phyloP scores from a whole-genome alignment of 2,888 invertebrate species.

The Balanococcus diminutus region DNA sequence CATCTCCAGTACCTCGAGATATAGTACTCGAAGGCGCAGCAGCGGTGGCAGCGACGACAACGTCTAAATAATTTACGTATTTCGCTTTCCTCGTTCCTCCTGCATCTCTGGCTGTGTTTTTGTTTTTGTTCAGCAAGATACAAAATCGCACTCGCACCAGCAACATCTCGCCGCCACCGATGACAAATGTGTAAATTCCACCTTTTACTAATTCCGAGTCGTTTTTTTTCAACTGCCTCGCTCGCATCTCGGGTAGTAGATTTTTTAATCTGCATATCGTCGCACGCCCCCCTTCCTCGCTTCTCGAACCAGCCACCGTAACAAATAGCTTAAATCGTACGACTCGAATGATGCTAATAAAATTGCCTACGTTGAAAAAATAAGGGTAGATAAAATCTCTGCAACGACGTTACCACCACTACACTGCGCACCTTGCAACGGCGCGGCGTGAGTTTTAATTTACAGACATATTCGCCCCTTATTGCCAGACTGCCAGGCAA shows the following conservation, averaged over 20 bases:
- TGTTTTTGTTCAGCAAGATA: too few species aligned
- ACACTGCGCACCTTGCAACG: not conserved
- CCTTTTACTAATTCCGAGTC: conserved; percentile 21
- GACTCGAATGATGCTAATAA: conserved; percentile 34
- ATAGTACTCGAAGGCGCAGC: not conserved
- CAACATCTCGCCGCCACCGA: not conserved
- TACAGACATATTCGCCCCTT: not conserved
- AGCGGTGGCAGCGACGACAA: not conserved
- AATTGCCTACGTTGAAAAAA: conserved; percentile 42
- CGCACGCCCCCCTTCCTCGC: not conserved
- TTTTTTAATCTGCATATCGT: conserved; percentile 34
- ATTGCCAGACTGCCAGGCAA: not conserved
- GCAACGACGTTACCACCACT: not conserved
- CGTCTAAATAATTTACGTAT: not conserved
- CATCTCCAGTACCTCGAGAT: not conserved
- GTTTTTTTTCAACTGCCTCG: not conserved
- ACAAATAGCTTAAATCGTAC: conserved; percentile 1
- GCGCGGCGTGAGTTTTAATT: not conserved
- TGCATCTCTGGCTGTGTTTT: not conserved
- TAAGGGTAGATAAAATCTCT: conserved; percentile 40
- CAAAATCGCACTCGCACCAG: not conserved
- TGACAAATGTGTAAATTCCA: conserved; percentile 36
- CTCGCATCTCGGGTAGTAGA: not conserved
- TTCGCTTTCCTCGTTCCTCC: not conserved
- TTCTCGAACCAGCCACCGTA: not conserved